Conservation (phyloP, 2,113 vertebrate species). For the Ciconia boyciana region DNA sequence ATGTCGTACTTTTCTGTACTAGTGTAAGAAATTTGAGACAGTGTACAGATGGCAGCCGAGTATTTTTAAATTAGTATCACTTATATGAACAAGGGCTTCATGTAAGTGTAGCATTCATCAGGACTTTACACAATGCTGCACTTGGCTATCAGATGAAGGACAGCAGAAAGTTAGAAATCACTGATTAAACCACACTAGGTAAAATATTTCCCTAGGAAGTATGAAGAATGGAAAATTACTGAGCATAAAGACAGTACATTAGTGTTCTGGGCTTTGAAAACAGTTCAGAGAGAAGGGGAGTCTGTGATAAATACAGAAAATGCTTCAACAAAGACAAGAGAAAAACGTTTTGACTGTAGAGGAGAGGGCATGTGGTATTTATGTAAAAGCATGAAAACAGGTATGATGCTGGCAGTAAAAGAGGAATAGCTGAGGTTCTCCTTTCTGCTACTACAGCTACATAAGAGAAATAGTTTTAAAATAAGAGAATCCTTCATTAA, state of each 20-base stretch:
- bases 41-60: fast-evolving
- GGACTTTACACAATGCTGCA: background rate
- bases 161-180: background rate
- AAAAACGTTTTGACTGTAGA: background rate
- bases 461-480: background rate
- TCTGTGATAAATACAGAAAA: background rate
- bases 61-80: background rate
- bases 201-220: background rate
- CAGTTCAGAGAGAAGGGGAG: background rate
- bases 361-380: background rate
- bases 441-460: background rate
- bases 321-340: background rate
- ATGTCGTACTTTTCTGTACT: background rate
- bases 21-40: background rate
- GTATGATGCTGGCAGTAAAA: background rate
- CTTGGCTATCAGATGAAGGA: background rate
- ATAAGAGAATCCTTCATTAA: background rate
- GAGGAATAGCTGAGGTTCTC: background rate
- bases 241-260: background rate
- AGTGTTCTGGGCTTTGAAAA: background rate
- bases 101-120: fast-evolving
- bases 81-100: background rate
- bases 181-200: background rate
- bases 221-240: background rate
- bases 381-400: background rate